Percentiles rank a stretch among this genome's conserved stretches.
phyloP scores from a whole-genome alignment of 2,797 vertebrate genomes.

The Sebastes cheni region DNA sequence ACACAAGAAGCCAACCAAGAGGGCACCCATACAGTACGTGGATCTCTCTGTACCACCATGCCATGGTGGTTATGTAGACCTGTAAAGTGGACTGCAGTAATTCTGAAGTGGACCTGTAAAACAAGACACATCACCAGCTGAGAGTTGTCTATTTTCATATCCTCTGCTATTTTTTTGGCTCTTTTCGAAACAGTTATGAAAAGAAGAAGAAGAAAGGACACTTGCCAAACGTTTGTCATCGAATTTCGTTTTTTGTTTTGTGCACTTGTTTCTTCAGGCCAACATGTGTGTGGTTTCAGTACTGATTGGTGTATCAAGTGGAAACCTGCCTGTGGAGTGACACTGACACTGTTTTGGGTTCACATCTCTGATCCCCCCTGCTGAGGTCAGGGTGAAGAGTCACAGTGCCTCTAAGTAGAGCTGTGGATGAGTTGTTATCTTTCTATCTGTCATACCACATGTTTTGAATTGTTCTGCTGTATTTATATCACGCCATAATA shows the following conservation, averaged over 20 bases:
- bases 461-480: constrained; percentile 50
- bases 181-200: constrained; percentile 10
- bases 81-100: constrained; percentile 2
- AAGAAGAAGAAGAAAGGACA: constrained; percentile 28
- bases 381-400: constrained; percentile 10
- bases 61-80: background rate
- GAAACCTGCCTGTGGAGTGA: constrained; percentile 27
- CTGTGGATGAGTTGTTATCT: constrained; percentile 20
- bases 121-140: constrained; percentile 66
- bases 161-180: constrained; percentile 25
- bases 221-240: constrained; percentile 58
- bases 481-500: constrained; percentile 34
- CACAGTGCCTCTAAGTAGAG: constrained; percentile 34
- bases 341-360: constrained; percentile 3
- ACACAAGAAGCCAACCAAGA: constrained; percentile 35
- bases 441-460: constrained; percentile 2
- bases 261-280: constrained; percentile 22
- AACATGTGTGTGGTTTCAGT: background rate
- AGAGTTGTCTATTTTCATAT: constrained; percentile 67
- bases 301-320: background rate
- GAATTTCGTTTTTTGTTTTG: constrained; percentile 15
- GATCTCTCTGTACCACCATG: constrained; percentile 6
- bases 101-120: constrained; percentile 16
- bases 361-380: background rate
- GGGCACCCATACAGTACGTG: background rate